These are phyloP conservation scores for Brachypodius melanocephalos DNA, from an alignment of 2,113 vertebrate species.

Conservation along the genomic window DNA sequence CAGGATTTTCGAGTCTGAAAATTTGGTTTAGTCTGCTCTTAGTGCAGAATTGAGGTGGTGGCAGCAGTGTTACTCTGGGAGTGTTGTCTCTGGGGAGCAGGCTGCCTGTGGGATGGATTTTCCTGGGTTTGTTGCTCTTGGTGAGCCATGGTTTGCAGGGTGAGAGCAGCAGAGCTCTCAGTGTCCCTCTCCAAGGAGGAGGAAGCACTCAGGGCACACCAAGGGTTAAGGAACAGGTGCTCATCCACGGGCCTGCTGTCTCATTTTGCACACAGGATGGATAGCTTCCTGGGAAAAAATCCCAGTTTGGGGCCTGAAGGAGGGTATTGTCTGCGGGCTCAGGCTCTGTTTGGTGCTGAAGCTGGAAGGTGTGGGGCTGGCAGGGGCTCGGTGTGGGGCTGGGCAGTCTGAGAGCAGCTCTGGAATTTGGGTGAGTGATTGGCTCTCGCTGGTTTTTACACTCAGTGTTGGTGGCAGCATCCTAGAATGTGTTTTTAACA, in stretches of 20 bases:
- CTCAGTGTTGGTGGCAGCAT: not conserved
- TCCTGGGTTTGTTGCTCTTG: not conserved
- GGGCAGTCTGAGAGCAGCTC: not conserved
- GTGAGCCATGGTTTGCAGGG: not conserved
- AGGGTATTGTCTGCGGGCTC: not conserved
- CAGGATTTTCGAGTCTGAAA: not conserved
- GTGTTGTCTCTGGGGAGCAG: not conserved
- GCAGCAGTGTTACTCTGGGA: not conserved
- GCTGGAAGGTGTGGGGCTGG: not conserved
- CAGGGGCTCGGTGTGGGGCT: not conserved
- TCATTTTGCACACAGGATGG: slow-evolving; percentile 5
- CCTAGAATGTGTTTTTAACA: not conserved
- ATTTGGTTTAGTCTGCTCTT: not conserved
- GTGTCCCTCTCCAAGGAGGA: not conserved
- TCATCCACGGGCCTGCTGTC: not conserved
- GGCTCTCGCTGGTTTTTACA: not conserved
- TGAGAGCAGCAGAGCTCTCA: not conserved
- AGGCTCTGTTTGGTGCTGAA: not conserved
- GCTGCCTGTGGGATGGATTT: not conserved
- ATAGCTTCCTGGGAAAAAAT: slow-evolving; percentile 28
- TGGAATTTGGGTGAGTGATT: not conserved
- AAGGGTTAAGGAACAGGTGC: slow-evolving; percentile 50
- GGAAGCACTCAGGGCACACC: not conserved
- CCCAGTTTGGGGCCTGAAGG: slow-evolving; percentile 1
- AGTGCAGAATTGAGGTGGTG: not conserved